Base-by-base conservation (phyloP, 2,797 vertebrate species). In the Oreonectes daqikongensis region DNA sequence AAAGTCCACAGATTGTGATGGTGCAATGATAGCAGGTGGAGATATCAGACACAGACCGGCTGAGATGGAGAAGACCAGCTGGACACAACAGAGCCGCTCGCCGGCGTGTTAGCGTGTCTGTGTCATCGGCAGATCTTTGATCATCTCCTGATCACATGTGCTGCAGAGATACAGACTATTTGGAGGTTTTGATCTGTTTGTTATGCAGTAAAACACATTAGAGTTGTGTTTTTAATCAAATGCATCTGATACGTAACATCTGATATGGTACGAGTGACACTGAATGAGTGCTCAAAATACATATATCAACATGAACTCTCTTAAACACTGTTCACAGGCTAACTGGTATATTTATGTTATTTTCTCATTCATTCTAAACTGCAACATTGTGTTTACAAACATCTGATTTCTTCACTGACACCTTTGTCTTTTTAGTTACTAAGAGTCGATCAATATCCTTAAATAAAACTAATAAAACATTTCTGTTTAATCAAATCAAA, bases 1-100 rank as follows among this genome's bases (percentile, higher is more conserved):
- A 48, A 24, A 40, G 18, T 52, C n/a, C 50, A 52, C 50, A 22
- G 22, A 2, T 30, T 65, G 15, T 53, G 60, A 64, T 73, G 46
- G 72, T 74, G 72, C 35, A 35, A 74, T 53, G 48, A 74, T 22
- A 74, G 60, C 61, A 53, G 72, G 72, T 64, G 72, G 32, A 55
- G 61, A 53, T 44, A 53, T 42, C 60, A 74, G 72, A 64, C 63
- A 73, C 71, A 74, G 72, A 30, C 72, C 32, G 46, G 60, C 46
- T 65, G 60, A 73, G 71, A 74, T 15, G 60, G 72, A 74, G 22
- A 55, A 74, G 72, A 74, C 72, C 72, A 74, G 72, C 72, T 74
- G 61, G 72, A 74, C 52, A 65, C 72, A 65, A 46, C 60, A 53
- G 60, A 73, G 46, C 20, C 2, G 30, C 20, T 50, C 20, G 17